Evolutionary conservation across 1,140 invertebrate species (phyloP), one percentile per base, ranked within the genome.

Genomic region (Archivesica marissinica): DNA sequence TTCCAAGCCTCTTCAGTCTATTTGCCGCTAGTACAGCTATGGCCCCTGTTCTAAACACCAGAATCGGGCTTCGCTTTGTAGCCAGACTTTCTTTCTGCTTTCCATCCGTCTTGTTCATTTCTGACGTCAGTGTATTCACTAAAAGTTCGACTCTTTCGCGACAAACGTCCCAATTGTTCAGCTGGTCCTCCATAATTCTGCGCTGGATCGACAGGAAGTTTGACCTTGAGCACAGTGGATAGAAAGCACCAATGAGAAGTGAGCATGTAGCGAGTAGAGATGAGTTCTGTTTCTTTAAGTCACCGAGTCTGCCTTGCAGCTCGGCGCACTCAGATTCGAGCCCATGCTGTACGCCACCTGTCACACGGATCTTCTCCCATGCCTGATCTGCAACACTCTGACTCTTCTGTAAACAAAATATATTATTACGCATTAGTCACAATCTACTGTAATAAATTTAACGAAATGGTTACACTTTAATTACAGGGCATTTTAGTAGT

Each of bases 331-430:
- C 92, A 4, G 89, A 85, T 72, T 93, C 91, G 11, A 93, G 72
- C n/a, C 91, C 91, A 28, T 92, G 90, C 50, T 92, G 90, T 13
- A 93, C 86, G 33, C 72, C 88, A 44, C 90, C 91, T 9, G 92
- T 91, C 30, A 88, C 86, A n/a, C 91, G 87, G 1, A 93, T 88
- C 77, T 92, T 92, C 77, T 93, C 92, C 92, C 92, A 93, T 0
- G 92, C 92, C 70, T 93, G 90, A 70, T 93, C 92, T 41, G 92
- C 92, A 76, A 92, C 88, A 11, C 87, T 87, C 72, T 93, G 93
- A 75, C 90, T 93, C 84, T 92, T 93, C 93, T 93, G 85, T 41
- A 86, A 85, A 44, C 15, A 38, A 75, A 20, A 68, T n/a, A 11
- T 2, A 75, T 50, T 15, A 38, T 20, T 86, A 47, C 17, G n/a